phyloP scores from a whole-genome alignment of 2,113 vertebrate genomes.

The Nerophis ophidion region DNA sequence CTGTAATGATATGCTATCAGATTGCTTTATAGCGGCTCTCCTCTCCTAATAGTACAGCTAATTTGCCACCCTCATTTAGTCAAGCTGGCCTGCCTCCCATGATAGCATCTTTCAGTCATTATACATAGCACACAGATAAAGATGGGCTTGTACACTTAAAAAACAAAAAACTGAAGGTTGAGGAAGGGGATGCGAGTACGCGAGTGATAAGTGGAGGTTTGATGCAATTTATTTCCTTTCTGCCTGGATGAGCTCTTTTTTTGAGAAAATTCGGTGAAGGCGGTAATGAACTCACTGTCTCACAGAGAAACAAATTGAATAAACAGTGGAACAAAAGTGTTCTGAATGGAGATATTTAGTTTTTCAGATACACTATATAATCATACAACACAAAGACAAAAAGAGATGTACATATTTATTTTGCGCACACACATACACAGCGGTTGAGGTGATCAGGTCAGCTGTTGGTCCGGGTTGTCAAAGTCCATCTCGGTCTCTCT shows the following conservation, averaged over 20 bases:
- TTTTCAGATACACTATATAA: conserved; percentile 6
- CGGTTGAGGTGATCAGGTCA: conserved; percentile 37
- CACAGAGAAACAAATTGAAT: conserved; percentile 20
- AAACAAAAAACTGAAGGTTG: conserved; percentile 16
- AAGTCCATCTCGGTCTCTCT: conserved; percentile 22
- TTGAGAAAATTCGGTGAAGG: background rate
- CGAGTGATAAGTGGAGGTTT: conserved; percentile 22
- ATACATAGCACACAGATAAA: conserved; percentile 38
- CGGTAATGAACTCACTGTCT: conserved; percentile 14
- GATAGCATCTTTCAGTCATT: conserved; percentile 56
- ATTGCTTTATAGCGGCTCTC: conserved; percentile 45
- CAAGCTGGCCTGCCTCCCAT: conserved; percentile 52
- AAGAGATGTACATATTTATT: background rate
- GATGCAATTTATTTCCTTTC: conserved; percentile 22
- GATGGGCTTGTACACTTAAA: conserved; percentile 28
- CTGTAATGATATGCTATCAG: conserved; percentile 63
- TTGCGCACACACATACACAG: background rate
- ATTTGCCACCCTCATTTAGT: conserved; percentile 58
- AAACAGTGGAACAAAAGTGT: conserved; percentile 8
- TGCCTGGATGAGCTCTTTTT: conserved; percentile 12
- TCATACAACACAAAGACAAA: conserved; percentile 1
- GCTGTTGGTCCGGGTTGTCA: conserved; percentile 39
- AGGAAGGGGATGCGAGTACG: background rate
- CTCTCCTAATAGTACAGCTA: conserved; percentile 57
- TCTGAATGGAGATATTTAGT: conserved; percentile 12